Conservation (phyloP, 2,797 vertebrate genomes). For the Labeo calbasu region DNA sequence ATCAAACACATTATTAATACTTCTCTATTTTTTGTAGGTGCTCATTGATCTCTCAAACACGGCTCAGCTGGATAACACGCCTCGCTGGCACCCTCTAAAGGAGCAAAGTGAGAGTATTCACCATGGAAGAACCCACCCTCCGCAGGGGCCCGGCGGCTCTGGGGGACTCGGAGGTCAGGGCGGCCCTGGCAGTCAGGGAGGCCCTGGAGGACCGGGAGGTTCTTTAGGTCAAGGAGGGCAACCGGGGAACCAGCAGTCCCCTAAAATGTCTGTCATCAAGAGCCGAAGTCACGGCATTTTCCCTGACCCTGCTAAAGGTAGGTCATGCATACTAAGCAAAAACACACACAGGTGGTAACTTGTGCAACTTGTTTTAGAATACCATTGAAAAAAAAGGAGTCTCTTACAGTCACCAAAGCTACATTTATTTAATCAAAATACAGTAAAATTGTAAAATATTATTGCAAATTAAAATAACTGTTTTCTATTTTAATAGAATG, state of each 20-base stretch:
- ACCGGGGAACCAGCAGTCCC: slow-evolving; percentile 83
- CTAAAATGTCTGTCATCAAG: slow-evolving; percentile 97
- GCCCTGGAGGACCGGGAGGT: slow-evolving; percentile 65
- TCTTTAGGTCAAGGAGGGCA: slow-evolving; percentile 66
- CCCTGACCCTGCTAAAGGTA: slow-evolving; percentile 97
- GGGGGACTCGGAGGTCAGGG: slow-evolving; percentile 61
- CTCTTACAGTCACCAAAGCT: neutral
- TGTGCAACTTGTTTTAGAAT: neutral
- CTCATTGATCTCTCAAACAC: slow-evolving; percentile 94
- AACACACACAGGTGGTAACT: neutral
- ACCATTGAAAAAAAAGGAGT: neutral
- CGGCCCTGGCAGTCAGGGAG: slow-evolving; percentile 61
- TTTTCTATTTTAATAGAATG: neutral
- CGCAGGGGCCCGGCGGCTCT: slow-evolving; percentile 77
- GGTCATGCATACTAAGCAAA: slow-evolving; percentile 25
- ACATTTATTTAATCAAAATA: neutral
- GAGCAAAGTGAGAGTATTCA: slow-evolving; percentile 96
- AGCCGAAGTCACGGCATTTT: slow-evolving; percentile 99
- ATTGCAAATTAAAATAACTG: neutral
- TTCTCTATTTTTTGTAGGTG: slow-evolving; percentile 77
- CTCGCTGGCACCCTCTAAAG: slow-evolving; percentile 92
- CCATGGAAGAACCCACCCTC: slow-evolving; percentile 84
- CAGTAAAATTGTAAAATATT: neutral
- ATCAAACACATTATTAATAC: neutral
- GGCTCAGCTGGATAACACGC: slow-evolving; percentile 91